Percentiles rank a stretch among this genome's conserved stretches.
These are phyloP conservation scores for Anas bahamensis DNA, from an alignment of 2,797 vertebrate genomes.

Conservation along the genomic window DNA sequence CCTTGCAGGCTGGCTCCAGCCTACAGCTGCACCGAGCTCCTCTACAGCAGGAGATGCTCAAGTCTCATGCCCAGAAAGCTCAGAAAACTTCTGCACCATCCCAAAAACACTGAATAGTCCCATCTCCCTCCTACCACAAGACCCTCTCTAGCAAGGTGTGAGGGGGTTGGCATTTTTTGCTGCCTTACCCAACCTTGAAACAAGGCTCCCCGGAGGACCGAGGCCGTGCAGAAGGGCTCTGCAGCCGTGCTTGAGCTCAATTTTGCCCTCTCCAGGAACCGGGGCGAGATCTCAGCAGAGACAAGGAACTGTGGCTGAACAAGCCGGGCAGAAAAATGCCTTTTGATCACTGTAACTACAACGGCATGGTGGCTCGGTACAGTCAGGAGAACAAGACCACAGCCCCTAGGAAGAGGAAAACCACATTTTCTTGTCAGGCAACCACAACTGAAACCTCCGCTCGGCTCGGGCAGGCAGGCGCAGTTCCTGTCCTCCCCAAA, in stretches of 20 bases:
- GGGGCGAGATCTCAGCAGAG: not conserved
- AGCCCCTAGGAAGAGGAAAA: constrained; percentile 39
- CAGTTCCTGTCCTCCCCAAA: not conserved
- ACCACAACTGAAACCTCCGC: not conserved
- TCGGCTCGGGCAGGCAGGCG: not conserved
- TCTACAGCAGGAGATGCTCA: not conserved
- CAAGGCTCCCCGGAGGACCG: fast-evolving
- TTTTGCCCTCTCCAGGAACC: not conserved
- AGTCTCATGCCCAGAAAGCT: not conserved
- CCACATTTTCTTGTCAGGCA: constrained; percentile 37
- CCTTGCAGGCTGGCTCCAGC: not conserved
- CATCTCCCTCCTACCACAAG: not conserved
- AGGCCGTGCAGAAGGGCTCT: fast-evolving
- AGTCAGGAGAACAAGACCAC: not conserved
- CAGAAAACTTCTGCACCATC: fast-evolving
- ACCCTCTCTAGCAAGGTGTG: too few relatives aligned
- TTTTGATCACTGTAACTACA: not conserved
- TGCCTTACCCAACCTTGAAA: not conserved
- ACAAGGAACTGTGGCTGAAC: not conserved
- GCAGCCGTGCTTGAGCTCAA: not conserved
- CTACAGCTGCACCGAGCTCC: not conserved
- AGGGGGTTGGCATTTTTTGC: too few relatives aligned
- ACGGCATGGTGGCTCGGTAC: not conserved
- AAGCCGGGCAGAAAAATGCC: constrained; percentile 25
- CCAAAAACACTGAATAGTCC: not conserved